Conservation (phyloP, 2,113 vertebrate genomes). For the Choloepus hoffmanni region DNA sequence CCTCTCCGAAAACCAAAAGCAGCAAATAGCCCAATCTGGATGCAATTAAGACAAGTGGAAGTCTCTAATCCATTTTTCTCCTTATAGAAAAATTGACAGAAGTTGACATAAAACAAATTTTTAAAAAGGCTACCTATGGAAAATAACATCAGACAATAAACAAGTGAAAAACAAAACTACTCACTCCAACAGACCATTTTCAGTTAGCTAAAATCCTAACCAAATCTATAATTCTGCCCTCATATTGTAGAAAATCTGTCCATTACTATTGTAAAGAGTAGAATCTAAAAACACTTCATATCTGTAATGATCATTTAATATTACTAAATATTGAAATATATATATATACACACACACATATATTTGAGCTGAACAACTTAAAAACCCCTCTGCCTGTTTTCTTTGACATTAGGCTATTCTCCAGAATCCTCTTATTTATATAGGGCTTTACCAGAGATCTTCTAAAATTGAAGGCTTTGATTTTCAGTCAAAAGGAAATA, state of each 20-base stretch:
- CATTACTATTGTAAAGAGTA: background rate
- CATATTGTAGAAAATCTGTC: background rate
- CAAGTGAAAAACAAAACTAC: background rate
- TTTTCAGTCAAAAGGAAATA: conserved; percentile 24
- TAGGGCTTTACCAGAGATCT: background rate
- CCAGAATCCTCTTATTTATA: background rate
- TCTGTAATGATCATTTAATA: background rate
- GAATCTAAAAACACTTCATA: background rate
- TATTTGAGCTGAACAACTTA: background rate
- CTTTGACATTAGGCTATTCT: background rate
- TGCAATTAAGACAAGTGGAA: background rate
- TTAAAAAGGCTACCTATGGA: background rate
- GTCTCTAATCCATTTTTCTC: background rate
- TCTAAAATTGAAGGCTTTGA: conserved; percentile 13
- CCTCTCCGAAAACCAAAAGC: background rate
- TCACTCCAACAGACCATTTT: background rate
- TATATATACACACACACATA: background rate
- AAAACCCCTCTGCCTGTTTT: background rate
- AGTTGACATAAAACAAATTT: background rate
- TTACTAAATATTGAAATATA: background rate
- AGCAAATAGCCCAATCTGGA: background rate
- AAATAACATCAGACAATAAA: background rate
- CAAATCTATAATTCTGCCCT: background rate
- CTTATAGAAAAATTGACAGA: background rate
- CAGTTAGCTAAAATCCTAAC: background rate